Percentiles rank a stretch among this genome's conserved stretches.
These are phyloP conservation scores for Temnothorax nylanderi DNA, from an alignment of 1,140 invertebrate species.

Conservation along the genomic window DNA sequence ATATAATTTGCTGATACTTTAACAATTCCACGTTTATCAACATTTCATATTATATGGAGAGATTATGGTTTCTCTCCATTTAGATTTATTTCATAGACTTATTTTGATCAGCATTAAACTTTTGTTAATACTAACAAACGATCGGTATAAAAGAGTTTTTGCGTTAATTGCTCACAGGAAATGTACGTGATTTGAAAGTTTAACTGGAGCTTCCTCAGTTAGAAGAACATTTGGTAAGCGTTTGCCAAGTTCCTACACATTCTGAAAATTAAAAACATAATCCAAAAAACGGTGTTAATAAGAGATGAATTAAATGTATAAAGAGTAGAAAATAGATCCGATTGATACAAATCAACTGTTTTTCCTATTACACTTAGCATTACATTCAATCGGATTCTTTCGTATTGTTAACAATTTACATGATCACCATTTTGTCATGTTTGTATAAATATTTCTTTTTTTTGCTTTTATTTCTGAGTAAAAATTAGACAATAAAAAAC, in stretches of 20 bases:
- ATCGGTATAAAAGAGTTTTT: constrained; percentile 75
- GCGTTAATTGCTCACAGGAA: constrained; percentile 79
- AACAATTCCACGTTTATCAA: not conserved
- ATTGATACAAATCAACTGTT: not conserved
- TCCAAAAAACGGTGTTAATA: not conserved
- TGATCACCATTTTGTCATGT: not conserved
- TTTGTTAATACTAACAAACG: constrained; percentile 64
- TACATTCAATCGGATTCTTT: not conserved
- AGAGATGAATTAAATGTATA: not conserved
- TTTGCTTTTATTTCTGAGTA: too few species aligned
- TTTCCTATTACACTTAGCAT: not conserved
- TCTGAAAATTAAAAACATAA: constrained; percentile 73
- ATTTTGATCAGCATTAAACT: not conserved
- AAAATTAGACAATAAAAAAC: too few species aligned
- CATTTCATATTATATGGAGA: not conserved
- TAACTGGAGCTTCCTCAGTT: constrained; percentile 68
- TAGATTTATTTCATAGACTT: not conserved
- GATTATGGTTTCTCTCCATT: not conserved
- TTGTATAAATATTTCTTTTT: not conserved
- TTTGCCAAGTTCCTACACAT: constrained; percentile 64
- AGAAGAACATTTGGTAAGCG: constrained; percentile 71
- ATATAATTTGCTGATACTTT: not conserved
- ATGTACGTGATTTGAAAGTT: constrained; percentile 81
- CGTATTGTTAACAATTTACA: not conserved
- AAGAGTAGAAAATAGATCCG: not conserved